These are phyloP conservation scores for Drosophila subpulchrella DNA, from an alignment of 1,140 invertebrate species.

Conservation along the genomic window DNA sequence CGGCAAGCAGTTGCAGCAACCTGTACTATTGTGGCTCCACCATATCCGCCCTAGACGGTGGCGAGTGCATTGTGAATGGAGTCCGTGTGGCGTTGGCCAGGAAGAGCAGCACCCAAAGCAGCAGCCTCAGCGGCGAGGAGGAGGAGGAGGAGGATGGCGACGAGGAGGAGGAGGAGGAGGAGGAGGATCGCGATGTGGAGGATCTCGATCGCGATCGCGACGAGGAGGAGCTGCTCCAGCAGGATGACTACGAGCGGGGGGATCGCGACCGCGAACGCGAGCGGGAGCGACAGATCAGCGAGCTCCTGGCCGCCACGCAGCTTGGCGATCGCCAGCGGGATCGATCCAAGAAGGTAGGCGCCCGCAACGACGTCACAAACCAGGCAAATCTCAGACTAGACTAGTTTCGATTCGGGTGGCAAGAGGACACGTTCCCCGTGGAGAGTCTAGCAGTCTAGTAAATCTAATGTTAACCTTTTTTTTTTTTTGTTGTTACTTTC, in stretches of 20 bases:
- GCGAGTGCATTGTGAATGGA: slow-evolving; percentile 85
- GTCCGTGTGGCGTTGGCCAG: slow-evolving; percentile 85
- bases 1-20: slow-evolving; percentile 88
- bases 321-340: slow-evolving; percentile 49
- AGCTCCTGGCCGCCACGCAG: slow-evolving; percentile 68
- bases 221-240: neutral
- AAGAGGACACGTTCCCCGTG: neutral
- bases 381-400: slow-evolving; percentile 76
- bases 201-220: slow-evolving; percentile 11
- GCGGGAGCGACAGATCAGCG: slow-evolving; percentile 55
- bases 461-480: slow-evolving; percentile 3
- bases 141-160: slow-evolving; percentile 82
- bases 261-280: slow-evolving; percentile 17
- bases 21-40: slow-evolving; percentile 86
- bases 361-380: slow-evolving; percentile 65
- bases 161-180: slow-evolving; percentile 16
- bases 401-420: slow-evolving; percentile 5
- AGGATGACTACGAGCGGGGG: slow-evolving; percentile 24
- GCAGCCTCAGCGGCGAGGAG: slow-evolving; percentile 90
- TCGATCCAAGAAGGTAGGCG: slow-evolving; percentile 73
- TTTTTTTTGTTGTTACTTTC: slow-evolving; percentile 9
- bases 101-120: slow-evolving; percentile 86
- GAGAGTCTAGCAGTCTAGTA: slow-evolving; percentile 1
- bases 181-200: slow-evolving; percentile 33
- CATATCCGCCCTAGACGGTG: slow-evolving; percentile 86